Evolutionary conservation across 2,113 vertebrate genomes (phyloP).

Genomic region (Grammomys dolichurus): DNA sequence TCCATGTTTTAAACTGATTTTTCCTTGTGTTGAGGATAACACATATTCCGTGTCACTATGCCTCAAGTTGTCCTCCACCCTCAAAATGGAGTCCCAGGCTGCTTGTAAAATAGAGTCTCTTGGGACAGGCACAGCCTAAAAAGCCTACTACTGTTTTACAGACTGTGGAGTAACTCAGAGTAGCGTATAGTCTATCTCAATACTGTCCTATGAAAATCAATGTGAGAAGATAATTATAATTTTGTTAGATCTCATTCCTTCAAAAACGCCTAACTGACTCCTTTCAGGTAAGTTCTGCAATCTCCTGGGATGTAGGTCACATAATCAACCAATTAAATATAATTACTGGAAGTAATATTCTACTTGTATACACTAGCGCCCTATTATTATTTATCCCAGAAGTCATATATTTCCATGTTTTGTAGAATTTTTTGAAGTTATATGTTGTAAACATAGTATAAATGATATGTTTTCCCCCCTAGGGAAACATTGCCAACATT

Average conservation of each 20-base stretch:
- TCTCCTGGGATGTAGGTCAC: background rate
- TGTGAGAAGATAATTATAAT: background rate
- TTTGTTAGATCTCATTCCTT: background rate
- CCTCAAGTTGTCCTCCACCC: background rate
- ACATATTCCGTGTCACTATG: background rate
- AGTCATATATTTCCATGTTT: background rate
- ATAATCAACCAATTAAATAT: slow-evolving; percentile 54
- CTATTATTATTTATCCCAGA: background rate
- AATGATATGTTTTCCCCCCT: background rate
- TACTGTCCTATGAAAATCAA: background rate
- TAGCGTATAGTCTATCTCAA: background rate
- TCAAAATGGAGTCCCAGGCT: background rate
- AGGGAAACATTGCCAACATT: background rate
- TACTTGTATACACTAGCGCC: background rate
- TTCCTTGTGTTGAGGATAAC: background rate
- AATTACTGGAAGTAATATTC: background rate
- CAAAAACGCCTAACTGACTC: background rate
- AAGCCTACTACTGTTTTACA: background rate
- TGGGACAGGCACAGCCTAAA: background rate
- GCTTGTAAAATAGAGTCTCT: background rate
- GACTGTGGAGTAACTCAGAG: background rate
- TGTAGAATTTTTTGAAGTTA: background rate
- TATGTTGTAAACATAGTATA: background rate
- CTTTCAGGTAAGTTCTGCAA: background rate
- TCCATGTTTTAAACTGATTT: background rate